Evolutionary conservation across 2,113 vertebrate genomes (phyloP).

Genomic region (Petrocephalus zakoni): DNA sequence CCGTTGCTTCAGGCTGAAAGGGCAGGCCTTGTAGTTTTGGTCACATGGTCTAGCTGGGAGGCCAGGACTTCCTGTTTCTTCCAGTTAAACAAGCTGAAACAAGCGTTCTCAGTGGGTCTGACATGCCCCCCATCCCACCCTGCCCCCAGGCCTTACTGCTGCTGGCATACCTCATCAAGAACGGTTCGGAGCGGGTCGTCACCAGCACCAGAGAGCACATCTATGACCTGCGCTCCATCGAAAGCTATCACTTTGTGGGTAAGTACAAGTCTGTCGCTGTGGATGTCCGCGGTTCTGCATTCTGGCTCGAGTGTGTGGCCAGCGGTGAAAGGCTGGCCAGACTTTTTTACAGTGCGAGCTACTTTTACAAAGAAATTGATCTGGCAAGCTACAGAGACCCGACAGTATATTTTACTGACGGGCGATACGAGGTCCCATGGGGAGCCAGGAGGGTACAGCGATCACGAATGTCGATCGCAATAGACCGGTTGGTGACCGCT

Average conservation of each 20-base stretch:
- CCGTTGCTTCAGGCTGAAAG: neutral
- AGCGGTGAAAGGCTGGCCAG: neutral
- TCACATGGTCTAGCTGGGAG: neutral
- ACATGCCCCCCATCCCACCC: constrained; percentile 42
- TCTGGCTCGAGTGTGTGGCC: neutral
- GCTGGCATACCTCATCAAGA: constrained; percentile 94
- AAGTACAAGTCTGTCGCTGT: constrained; percentile 55
- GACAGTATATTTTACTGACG: neutral
- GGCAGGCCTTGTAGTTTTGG: neutral
- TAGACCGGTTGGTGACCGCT: too few species aligned
- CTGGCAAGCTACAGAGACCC: neutral
- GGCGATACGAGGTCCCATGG: neutral
- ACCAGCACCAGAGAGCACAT: constrained; percentile 97
- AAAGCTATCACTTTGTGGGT: constrained; percentile 99
- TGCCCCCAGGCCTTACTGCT: constrained; percentile 89
- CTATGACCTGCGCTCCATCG: constrained; percentile 96
- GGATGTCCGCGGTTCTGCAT: constrained; percentile 56
- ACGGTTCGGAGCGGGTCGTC: constrained; percentile 96
- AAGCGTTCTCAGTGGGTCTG: neutral
- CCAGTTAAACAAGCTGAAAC: neutral
- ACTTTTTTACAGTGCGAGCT: neutral
- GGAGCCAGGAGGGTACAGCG: neutral
- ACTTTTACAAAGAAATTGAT: neutral
- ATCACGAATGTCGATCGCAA: neutral
- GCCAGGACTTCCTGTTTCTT: neutral